Evolutionary conservation across 1,140 invertebrate species (phyloP), one percentile per base, ranked within the genome.

Genomic region (Heliconius nattereri): DNA sequence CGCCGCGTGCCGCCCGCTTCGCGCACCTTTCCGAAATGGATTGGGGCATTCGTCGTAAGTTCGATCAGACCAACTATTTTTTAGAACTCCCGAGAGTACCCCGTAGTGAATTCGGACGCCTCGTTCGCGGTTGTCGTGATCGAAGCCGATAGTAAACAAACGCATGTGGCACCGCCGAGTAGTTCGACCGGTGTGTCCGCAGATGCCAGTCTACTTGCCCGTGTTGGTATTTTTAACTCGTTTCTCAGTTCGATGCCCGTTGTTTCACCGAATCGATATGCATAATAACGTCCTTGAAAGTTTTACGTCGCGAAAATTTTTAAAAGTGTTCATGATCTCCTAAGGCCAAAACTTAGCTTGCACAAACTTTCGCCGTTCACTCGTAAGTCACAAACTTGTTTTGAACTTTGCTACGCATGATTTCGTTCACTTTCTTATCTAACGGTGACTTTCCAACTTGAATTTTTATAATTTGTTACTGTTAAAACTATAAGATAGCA

Each of bases 1-100:
- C 89, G 90, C 87, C 88, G 90, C 90, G 90, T 87, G 90, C 87
- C 88, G 85, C 86, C 87, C 86, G 85, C 86, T 81, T 83, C 81
- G 80, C 80, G 84, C 84, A 81, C 86, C 83, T 74, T 80, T 73
- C 76, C 84, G 90, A 86, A 86, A 97, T 97, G 96, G 96, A 97
- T 95, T 97, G 97, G 97, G 97, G 97, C 91, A 97, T 97, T 89
- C 96, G 97, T 95, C 96, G 97, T 97, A 96, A 96, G 97, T 96
- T 94, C 79, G 73, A 80, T 76, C 76, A 76, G 70, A 78, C 80
- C 82, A 84, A 86, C 84, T 84, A 80, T 85, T 86, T 84, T 83
- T 84, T 81, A 83, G 81, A 85, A 71, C 81, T 83, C 76, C 83
- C 83, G 80, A 78, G 77, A 76, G 81, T 73, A 72, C 81, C 79